phyloP scores from a whole-genome alignment of 2,113 vertebrate genomes.

The Larimichthys crocea region DNA sequence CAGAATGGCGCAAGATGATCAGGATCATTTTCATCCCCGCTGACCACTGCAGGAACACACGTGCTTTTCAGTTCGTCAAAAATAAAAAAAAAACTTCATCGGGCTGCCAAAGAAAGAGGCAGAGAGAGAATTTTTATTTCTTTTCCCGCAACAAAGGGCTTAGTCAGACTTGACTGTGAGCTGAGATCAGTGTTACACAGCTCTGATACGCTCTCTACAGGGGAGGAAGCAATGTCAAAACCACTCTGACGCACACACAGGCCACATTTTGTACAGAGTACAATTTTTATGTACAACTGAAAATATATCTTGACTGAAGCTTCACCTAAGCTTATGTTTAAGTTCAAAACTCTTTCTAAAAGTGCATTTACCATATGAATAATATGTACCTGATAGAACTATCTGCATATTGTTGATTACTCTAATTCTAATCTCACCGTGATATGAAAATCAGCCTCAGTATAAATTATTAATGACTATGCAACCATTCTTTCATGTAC shows the following conservation, averaged over 20 bases:
- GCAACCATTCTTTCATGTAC: neutral
- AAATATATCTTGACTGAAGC: neutral
- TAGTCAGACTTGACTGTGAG: slow-evolving; percentile 25
- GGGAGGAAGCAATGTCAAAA: slow-evolving; percentile 13
- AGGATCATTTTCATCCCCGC: slow-evolving; percentile 65
- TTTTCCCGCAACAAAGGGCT: slow-evolving; percentile 46
- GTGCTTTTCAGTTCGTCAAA: slow-evolving; percentile 44
- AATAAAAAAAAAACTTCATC: slow-evolving; percentile 37
- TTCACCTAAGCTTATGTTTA: neutral
- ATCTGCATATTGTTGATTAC: too few species aligned
- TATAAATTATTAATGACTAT: neutral
- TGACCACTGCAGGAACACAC: slow-evolving; percentile 47
- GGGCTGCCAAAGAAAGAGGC: slow-evolving; percentile 30
- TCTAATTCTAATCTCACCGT: neutral
- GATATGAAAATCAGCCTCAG: neutral
- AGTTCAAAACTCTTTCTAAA: neutral
- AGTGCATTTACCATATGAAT: neutral
- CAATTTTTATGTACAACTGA: neutral
- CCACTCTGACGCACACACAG: slow-evolving; percentile 5
- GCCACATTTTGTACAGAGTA: neutral
- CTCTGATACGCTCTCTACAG: slow-evolving; percentile 59
- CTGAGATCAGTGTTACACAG: slow-evolving; percentile 19
- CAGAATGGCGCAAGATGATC: slow-evolving; percentile 53
- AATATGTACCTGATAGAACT: neutral
- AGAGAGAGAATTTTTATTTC: slow-evolving; percentile 31